Evolutionary conservation across 2,797 vertebrate genomes (phyloP).

Genomic region (Peromyscus attwateri): DNA sequence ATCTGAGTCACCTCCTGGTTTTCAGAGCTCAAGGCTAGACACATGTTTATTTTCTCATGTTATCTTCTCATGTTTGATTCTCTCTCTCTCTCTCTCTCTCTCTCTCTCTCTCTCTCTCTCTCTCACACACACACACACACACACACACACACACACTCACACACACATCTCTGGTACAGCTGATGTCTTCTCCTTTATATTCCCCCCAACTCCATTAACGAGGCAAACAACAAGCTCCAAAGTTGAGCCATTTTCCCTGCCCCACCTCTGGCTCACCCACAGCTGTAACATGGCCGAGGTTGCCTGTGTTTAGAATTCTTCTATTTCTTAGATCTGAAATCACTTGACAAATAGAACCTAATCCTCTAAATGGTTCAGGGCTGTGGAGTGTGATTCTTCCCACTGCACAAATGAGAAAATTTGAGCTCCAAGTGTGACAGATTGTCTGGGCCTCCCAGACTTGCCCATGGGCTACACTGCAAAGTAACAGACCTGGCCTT

Average conservation of each 20-base stretch:
- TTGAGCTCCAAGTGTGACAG: background rate
- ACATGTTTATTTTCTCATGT: background rate
- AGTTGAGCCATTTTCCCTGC: background rate
- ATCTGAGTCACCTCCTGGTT: background rate
- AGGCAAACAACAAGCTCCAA: background rate
- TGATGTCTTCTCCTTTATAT: background rate
- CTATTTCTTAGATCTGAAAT: slow-evolving; percentile 57
- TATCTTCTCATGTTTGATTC: background rate
- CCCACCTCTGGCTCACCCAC: background rate
- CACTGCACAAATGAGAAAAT: slow-evolving; percentile 46
- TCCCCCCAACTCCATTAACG: background rate
- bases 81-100: background rate
- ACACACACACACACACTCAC: too few relatives aligned
- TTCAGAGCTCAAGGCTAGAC: background rate
- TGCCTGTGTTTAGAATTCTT: background rate
- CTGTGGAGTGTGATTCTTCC: background rate
- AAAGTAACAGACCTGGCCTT: background rate
- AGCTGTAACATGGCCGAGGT: background rate
- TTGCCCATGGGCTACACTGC: background rate
- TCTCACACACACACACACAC: too few relatives aligned
- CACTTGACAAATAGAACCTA: slow-evolving; percentile 36
- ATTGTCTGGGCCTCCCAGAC: background rate
- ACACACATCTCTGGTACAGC: background rate
- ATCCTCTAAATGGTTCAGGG: background rate
- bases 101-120: background rate